These are phyloP conservation scores for Acanthopleura granulata DNA, from an alignment of 2,888 invertebrate species.

Conservation along the genomic window DNA sequence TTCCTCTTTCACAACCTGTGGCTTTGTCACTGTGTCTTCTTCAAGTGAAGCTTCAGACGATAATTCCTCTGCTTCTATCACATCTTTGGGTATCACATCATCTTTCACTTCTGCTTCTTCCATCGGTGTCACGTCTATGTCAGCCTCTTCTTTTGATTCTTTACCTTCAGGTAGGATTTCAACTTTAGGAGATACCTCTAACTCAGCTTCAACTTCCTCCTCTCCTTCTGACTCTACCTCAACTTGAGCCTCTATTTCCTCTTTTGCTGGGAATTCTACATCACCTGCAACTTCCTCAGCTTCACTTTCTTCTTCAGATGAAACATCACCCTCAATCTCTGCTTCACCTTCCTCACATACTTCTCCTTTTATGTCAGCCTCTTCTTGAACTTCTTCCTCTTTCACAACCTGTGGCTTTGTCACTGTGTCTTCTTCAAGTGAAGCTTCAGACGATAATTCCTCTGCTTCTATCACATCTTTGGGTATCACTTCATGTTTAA, in stretches of 20 bases:
- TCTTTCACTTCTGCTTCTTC: constrained; percentile 29
- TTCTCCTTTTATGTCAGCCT: no score
- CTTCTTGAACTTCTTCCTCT: no score
- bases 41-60: constrained; percentile 20
- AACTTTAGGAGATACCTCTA: constrained; percentile 32
- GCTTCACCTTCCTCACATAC: no score
- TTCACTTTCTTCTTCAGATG: constrained; percentile 22
- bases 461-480: no score
- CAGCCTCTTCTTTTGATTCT: not conserved
- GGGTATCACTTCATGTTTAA: no score
- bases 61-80: constrained; percentile 24
- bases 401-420: no score
- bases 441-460: no score
- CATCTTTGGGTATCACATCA: not conserved
- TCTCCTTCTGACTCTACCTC: constrained; percentile 18
- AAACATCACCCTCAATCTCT: no score
- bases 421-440: no score
- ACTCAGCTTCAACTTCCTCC: constrained; percentile 31
- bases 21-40: no score
- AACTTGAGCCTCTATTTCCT: not conserved
- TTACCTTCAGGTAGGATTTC: constrained; percentile 23
- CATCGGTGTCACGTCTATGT: constrained; percentile 35
- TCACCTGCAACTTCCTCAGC: constrained; percentile 11
- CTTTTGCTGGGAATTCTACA: no score
- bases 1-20: constrained; percentile 16